Evolutionary conservation across 2,888 invertebrate species (phyloP), one percentile per base, ranked within the genome.

Genomic region (Lymantria monacha): DNA sequence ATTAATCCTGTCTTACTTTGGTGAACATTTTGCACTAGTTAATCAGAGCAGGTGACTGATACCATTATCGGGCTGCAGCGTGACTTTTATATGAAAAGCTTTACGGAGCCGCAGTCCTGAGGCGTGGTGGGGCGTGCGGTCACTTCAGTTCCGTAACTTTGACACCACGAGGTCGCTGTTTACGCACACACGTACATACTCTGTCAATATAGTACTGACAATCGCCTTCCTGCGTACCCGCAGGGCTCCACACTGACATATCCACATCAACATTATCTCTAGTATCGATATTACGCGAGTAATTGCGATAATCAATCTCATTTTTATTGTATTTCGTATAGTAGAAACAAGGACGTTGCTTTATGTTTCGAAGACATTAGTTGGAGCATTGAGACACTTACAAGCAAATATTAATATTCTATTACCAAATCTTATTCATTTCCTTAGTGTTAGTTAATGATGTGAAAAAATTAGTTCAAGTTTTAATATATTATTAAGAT

Each of bases 1-100:
- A 43, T 44, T 33, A 45, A 45, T 43, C 49, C 42, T 42, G 47
- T 81, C 90, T 90, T 87, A 91, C 91, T 90, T 91, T 91, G 73
- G 87, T 82, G 83, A 91, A 90, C 91, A 91, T 91, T 87, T 89
- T 91, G 87, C 85, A 79, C 83, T 81, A 81, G 81, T 78, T 87
- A 89, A 86, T 83, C 85, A 83, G 79, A 83, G 78, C 83, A 85
- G 83, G 83, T 87, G 87, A 91, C 87, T 91, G 91, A 91, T 91
- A 90, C 82, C 73, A 86, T 85, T 88, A 88, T 87, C 82, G 85
- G 74, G 37, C 66, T 72, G 74, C 75, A 74, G 76, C 79, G 78
- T 76, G 85, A 86, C 89, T 91, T 91, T 87, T 91, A 91, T 91
- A 91, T 88, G 84, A 87, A 89, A 89, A 87, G 85, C 85, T 85